Base-by-base conservation (phyloP, 2,888 invertebrate species). In the Galeruca laticollis region DNA sequence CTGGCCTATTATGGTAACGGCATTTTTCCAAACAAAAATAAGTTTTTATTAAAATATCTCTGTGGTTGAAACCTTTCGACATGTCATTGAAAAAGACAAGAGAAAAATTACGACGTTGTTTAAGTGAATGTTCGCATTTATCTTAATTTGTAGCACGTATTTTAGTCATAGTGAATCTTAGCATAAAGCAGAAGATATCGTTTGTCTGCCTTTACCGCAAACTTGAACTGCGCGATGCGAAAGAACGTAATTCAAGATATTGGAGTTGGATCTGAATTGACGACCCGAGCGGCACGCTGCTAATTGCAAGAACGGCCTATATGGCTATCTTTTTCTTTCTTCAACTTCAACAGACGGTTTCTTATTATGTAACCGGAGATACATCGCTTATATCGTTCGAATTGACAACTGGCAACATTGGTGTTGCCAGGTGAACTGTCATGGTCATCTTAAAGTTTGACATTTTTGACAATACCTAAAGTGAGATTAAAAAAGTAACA, bases 171-270 rank as follows among this genome's bases (percentile, higher is more conserved):
- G 77, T 70, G 73, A 72, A 62, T 63, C 72, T 43, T 68, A 68
- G 77, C 77, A 75, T 80, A 80, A 80, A 80, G 69, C 73, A 77
- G 68, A 62, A 78, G 79, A 80, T 80, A 79, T 79, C 78, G 78
- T 78, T 78, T 78, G 76, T 77, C 75, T 69, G 73, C 61, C 68
- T 73, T 69, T 70, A 73, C 75, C 74, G 76, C 65, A 61, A 70
- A 40, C 52, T 47, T 56, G 43, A 65, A 21, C 56, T 51, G 33
- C 8, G 35, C 54, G 52, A 26, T 26, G 52, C 54, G 54, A 54
- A 54, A 33, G 43, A 21, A 35, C 72, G 73, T 79, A 79, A 79
- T 73, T 78, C 74, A 76, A 75, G 74, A 79, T 77, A 77, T 78
- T 75, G 75, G 61, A 70, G 72, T 52, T 49, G 60, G 68, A 71